Evolutionary conservation across 1,140 invertebrate genomes (phyloP), one percentile per base, ranked within the genome.

Genomic region (Teleogryllus occipitalis): DNA sequence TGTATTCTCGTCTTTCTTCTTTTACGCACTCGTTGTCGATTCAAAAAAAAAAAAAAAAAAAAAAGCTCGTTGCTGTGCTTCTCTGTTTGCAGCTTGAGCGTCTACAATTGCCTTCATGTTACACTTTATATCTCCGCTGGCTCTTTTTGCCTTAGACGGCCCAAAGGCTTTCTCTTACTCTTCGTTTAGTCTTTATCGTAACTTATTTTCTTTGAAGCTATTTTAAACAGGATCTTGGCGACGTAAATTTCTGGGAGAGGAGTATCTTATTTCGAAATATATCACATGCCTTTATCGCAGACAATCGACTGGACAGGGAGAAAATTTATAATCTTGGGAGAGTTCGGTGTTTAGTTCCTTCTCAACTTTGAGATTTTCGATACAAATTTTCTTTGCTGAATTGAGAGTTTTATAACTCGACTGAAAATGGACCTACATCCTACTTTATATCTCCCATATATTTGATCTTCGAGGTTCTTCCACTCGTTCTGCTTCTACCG

Each of bases 291-390:
- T 14, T 10, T 14, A 65, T 65, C 54, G 18, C 2, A 65, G 54
- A 65, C 54, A 65, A 65, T 65, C 54, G 54, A 18, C 54, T 65
- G 54, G 10, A 18, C 54, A 10, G 54, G 54, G 18, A 18, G 54
- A 65, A 65, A 65, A 65, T 65, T 65, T 65, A 65, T 65, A 65
- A 65, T 65, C 54, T 65, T 65, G 54, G 27, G 54, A 65, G 54
- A 65, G 54, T 14, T 65, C 18, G 54, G 54, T 65, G 54, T 65
- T 65, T 10, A 14, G 54, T 65, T 65, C 54, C 18, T 18, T 65
- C 54, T 14, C 54, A 14, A 18, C 18, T 10, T 65, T 2, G 18
- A 18, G 54, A 65, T 65, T 65, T 65, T 65, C 54, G 10, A 65
- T 18, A 65, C 18, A 18, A 14, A 65, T 65, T 65, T 18, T 65